Conservation (phyloP, 2,113 vertebrate genomes). For the Apodemus speciosus region DNA sequence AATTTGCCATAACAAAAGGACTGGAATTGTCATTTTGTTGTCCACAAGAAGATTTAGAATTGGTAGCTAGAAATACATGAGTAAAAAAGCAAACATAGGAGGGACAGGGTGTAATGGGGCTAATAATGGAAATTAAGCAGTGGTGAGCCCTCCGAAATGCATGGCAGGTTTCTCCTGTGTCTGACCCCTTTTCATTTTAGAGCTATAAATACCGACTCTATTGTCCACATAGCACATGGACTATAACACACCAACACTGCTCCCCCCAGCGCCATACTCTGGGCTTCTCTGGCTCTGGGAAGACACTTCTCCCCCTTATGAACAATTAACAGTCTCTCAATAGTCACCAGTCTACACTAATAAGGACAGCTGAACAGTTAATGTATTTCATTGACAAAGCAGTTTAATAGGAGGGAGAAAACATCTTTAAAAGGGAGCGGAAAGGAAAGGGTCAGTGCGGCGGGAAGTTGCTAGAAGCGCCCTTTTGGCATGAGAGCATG, state of each 20-base stretch:
- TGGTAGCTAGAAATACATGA: background rate
- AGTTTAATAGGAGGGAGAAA: background rate
- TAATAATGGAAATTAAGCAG: background rate
- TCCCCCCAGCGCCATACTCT: background rate
- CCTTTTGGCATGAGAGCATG: background rate
- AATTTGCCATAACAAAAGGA: background rate
- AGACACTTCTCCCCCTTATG: background rate
- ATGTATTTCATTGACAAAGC: background rate
- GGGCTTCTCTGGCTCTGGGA: too few relatives aligned
- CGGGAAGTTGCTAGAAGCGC: background rate
- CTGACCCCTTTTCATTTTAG: background rate
- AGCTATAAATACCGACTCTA: background rate
- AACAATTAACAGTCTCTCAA: background rate
- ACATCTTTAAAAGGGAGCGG: background rate
- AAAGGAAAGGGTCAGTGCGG: background rate
- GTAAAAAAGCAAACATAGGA: background rate
- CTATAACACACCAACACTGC: too few relatives aligned
- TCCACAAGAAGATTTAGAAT: background rate
- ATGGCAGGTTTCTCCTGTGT: background rate
- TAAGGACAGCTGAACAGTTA: slow-evolving; percentile 1
- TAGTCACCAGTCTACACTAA: background rate
- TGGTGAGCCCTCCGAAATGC: background rate
- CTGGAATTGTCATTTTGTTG: too few relatives aligned
- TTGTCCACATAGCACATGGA: background rate
- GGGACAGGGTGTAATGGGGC: background rate